phyloP scores from a whole-genome alignment of 2,797 vertebrate genomes.

The Euphonia xanthogaster region DNA sequence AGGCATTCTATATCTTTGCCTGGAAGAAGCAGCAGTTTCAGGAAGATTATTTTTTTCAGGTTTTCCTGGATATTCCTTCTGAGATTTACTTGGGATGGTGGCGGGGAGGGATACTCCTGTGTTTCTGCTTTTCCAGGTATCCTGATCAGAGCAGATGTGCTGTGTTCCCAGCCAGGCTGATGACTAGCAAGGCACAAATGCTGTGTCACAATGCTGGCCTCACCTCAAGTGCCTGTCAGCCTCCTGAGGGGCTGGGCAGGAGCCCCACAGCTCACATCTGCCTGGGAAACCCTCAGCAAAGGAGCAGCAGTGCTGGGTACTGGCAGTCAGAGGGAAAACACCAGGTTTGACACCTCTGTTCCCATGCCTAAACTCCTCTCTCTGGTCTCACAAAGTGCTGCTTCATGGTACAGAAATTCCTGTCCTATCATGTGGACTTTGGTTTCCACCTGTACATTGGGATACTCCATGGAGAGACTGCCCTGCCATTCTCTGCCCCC shows the following conservation, averaged over 20 bases:
- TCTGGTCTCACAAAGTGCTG: not conserved
- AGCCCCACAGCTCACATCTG: not conserved
- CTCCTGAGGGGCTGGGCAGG: not conserved
- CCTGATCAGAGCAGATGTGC: not conserved
- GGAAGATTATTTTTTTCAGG: not conserved
- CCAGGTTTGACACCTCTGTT: not conserved
- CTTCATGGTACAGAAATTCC: not conserved
- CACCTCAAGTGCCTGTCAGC: not conserved
- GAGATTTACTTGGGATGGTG: not conserved
- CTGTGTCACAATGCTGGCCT: not conserved
- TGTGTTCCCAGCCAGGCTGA: not conserved
- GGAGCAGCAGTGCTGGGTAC: not conserved
- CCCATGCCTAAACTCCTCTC: not conserved
- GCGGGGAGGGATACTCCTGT: not conserved
- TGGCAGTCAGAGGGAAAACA: not conserved
- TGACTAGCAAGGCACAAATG: not conserved
- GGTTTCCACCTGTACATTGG: not conserved
- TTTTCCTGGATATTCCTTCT: not conserved
- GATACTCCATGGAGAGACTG: not conserved
- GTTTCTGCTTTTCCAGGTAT: not conserved
- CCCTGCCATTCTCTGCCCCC: not conserved
- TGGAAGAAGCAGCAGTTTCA: not conserved
- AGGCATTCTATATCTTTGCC: not conserved
- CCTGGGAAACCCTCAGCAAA: not conserved
- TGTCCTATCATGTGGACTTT: not conserved